These are phyloP conservation scores for Oryzias javanicus DNA, from an alignment of 2,113 vertebrate species.

Conservation along the genomic window DNA sequence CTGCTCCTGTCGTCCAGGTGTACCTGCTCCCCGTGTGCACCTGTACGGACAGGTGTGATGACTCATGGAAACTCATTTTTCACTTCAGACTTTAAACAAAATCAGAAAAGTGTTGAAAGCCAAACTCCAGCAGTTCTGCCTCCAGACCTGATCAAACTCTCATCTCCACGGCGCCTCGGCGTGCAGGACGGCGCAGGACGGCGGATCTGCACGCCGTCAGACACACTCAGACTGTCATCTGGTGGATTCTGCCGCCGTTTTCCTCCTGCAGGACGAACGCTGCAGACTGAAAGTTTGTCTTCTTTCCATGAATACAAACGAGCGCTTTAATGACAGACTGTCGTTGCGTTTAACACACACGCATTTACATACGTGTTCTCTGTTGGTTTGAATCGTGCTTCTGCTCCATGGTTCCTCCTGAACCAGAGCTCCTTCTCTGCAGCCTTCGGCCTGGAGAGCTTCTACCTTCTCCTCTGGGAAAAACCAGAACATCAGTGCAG, in stretches of 20 bases:
- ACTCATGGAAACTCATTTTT: slow-evolving; percentile 53
- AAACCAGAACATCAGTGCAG: slow-evolving; percentile 1
- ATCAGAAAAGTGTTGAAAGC: no score
- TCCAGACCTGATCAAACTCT: background rate
- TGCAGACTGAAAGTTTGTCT: slow-evolving; percentile 32
- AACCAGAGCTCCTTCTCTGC: slow-evolving; percentile 28
- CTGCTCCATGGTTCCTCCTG: slow-evolving; percentile 41
- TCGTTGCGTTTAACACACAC: slow-evolving; percentile 43
- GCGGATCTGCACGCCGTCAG: background rate
- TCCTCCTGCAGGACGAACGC: slow-evolving; percentile 17
- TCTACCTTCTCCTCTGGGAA: slow-evolving; percentile 23
- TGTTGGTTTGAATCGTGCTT: slow-evolving; percentile 36
- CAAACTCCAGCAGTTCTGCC: background rate
- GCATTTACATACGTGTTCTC: slow-evolving; percentile 50
- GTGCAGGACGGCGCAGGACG: background rate
- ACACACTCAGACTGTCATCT: slow-evolving; percentile 2
- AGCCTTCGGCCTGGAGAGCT: slow-evolving; percentile 43
- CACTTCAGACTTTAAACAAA: slow-evolving; percentile 26
- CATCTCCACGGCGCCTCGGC: background rate
- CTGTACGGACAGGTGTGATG: no score
- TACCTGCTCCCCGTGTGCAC: no score
- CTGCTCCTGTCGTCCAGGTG: no score
- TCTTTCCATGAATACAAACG: slow-evolving; percentile 59
- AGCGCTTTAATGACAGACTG: slow-evolving; percentile 50
- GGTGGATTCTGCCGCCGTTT: slow-evolving; percentile 1